These are phyloP conservation scores for Omphaloscelis lunosa DNA, from an alignment of 2,888 invertebrate genomes.

Conservation along the genomic window DNA sequence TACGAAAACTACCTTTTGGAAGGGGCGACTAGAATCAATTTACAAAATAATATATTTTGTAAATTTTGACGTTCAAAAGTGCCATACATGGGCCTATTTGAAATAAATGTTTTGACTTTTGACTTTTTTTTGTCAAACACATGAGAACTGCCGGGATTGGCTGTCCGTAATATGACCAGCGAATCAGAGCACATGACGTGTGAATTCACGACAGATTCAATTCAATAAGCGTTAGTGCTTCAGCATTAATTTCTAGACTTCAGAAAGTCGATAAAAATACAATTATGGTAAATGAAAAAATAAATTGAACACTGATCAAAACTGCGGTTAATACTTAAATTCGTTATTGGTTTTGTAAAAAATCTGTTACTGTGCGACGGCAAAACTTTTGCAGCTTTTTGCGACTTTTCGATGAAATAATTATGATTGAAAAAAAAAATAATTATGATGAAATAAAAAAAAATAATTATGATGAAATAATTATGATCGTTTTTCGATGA, in stretches of 20 bases:
- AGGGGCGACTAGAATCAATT: too few relatives aligned
- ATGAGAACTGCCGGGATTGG: background rate
- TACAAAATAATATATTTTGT: too few relatives aligned
- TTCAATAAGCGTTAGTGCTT: background rate
- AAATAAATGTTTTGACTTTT: too few relatives aligned
- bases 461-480: too few relatives aligned
- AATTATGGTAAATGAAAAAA: background rate
- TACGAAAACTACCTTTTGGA: too few relatives aligned
- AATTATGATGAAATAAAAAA: too few relatives aligned
- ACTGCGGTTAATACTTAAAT: background rate
- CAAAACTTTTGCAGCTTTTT: background rate
- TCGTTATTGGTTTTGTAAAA: background rate
- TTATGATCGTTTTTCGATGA: slow-evolving; percentile 4
- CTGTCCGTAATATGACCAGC: background rate
- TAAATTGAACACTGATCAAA: background rate
- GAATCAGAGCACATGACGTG: too few relatives aligned
- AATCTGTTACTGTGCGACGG: background rate
- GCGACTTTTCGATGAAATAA: slow-evolving; percentile 1
- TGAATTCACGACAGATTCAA: background rate
- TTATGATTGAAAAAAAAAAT: too few relatives aligned
- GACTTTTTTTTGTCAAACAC: too few relatives aligned
- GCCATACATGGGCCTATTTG: too few relatives aligned
- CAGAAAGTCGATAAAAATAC: background rate
- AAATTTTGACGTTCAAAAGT: too few relatives aligned
- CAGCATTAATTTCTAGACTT: background rate